Percentiles rank a stretch among this genome's conserved stretches.
These are phyloP conservation scores for Diplogasteroides magnus DNA, from an alignment of 1,140 invertebrate genomes.

Conservation along the genomic window DNA sequence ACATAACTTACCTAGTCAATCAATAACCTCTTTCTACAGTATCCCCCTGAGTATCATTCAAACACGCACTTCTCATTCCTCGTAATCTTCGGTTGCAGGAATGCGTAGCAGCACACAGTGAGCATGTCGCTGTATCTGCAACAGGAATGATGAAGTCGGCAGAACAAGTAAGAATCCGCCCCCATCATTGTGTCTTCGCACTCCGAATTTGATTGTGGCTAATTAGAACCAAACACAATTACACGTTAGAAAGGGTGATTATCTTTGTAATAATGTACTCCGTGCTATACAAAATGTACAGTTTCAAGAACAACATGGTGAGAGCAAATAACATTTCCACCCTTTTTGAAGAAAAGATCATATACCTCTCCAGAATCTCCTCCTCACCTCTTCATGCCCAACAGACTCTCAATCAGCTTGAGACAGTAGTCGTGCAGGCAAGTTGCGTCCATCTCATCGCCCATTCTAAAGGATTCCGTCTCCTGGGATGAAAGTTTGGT, in stretches of 20 bases:
- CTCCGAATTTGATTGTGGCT: too few species aligned
- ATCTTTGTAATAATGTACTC: too few species aligned
- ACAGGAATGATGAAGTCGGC: too few species aligned
- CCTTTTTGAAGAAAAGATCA: too few species aligned
- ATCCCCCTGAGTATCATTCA: background rate
- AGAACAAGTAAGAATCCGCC: too few species aligned
- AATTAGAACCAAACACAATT: too few species aligned
- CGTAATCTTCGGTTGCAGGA: conserved; percentile 47
- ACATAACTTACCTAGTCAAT: background rate
- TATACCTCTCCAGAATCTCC: too few species aligned
- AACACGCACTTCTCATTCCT: conserved; percentile 24
- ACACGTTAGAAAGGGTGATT: too few species aligned
- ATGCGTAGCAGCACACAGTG: conserved; percentile 50
- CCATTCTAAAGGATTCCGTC: background rate
- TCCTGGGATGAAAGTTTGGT: background rate
- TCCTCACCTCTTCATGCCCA: conserved; percentile 25
- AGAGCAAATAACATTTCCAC: too few species aligned
- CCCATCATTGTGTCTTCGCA: too few species aligned
- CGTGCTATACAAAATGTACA: too few species aligned
- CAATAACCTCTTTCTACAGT: background rate
- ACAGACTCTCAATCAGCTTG: conserved; percentile 42
- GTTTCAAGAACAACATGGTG: too few species aligned
- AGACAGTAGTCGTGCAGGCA: conserved; percentile 50
- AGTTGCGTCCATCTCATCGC: conserved; percentile 24
- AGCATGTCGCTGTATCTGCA: conserved; percentile 40